Conservation (phyloP, 2,888 invertebrate genomes). For the Nasonovia ribisnigri region DNA sequence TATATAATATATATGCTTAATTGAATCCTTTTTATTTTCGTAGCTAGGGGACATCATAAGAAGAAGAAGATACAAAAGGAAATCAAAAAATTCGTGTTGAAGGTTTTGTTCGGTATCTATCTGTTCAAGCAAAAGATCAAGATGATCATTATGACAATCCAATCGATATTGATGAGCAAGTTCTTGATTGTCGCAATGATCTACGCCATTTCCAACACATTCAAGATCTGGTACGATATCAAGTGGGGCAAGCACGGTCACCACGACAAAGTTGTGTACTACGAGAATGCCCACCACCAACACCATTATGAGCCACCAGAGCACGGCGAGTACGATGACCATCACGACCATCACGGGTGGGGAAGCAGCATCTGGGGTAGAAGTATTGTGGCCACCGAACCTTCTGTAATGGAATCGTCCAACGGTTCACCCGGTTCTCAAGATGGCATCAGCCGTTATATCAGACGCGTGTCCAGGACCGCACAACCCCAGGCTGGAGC, state of each 20-base stretch:
- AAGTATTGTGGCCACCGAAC: slow-evolving; percentile 66
- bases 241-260: slow-evolving; percentile 65
- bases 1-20: neutral
- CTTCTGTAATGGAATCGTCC: slow-evolving; percentile 52
- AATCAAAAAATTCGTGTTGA: slow-evolving; percentile 69
- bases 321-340: slow-evolving; percentile 67
- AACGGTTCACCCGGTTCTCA: neutral
- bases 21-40: neutral
- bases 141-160: slow-evolving; percentile 68
- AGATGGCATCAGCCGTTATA: slow-evolving; percentile 63
- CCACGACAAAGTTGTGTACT: slow-evolving; percentile 67
- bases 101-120: slow-evolving; percentile 68
- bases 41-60: slow-evolving; percentile 68
- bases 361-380: slow-evolving; percentile 65
- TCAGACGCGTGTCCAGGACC: slow-evolving; percentile 53
- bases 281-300: slow-evolving; percentile 69
- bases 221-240: slow-evolving; percentile 68
- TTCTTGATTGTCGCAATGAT: slow-evolving; percentile 68
- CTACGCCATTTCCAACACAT: slow-evolving; percentile 68
- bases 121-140: slow-evolving; percentile 69
- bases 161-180: slow-evolving; percentile 69
- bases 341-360: slow-evolving; percentile 66
- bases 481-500: neutral
- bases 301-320: slow-evolving; percentile 68
- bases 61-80: slow-evolving; percentile 69